phyloP scores from a whole-genome alignment of 2,888 invertebrate species.

The Dinocampus coccinellae region DNA sequence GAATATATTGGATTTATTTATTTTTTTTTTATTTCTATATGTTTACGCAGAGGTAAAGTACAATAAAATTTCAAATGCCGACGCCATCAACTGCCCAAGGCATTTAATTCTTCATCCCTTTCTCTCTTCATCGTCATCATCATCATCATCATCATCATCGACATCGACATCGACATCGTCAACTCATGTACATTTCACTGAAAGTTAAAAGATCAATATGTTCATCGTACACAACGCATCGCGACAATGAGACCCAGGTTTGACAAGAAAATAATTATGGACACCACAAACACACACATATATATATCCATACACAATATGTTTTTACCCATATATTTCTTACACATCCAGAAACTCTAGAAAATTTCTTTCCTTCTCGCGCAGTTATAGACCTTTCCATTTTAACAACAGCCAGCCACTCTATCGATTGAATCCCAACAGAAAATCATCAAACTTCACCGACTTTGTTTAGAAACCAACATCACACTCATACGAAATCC shows the following conservation, averaged over 20 bases:
- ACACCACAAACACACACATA: slow-evolving; percentile 42
- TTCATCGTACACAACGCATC: slow-evolving; percentile 18
- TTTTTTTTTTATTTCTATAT: not conserved
- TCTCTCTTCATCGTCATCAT: slow-evolving; percentile 28
- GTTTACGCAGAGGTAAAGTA: not conserved
- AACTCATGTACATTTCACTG: slow-evolving; percentile 6
- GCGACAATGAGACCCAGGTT: slow-evolving; percentile 44
- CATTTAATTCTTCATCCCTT: slow-evolving; percentile 6
- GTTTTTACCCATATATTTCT: too few species aligned
- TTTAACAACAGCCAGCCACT: not conserved
- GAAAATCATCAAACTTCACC: slow-evolving; percentile 13
- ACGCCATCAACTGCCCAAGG: slow-evolving; percentile 21
- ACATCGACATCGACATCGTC: slow-evolving; percentile 13
- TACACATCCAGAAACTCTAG: too few species aligned
- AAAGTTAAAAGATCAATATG: not conserved
- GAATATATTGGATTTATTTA: not conserved
- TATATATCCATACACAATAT: too few species aligned
- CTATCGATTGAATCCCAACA: slow-evolving; percentile 26
- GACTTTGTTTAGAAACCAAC: not conserved
- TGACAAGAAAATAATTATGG: slow-evolving; percentile 53
- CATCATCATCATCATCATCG: slow-evolving; percentile 21
- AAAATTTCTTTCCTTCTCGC: not conserved
- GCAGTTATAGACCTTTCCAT: slow-evolving; percentile 25
- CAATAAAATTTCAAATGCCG: slow-evolving; percentile 26
- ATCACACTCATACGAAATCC: too few species aligned